Base-by-base conservation (phyloP, 2,888 invertebrate genomes). In the Syrphus vitripennis region DNA sequence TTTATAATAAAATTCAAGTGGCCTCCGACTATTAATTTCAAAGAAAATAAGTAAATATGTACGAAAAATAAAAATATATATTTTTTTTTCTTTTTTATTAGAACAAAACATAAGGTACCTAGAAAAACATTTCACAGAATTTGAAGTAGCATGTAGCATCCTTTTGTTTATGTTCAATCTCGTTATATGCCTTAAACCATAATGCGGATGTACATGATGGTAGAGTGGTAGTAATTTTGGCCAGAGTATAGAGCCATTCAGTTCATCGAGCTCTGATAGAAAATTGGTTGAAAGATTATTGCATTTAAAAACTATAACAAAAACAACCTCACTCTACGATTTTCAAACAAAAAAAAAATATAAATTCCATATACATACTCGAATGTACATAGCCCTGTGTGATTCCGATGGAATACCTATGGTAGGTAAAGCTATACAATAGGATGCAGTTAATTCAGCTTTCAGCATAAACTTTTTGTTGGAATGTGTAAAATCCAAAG, bases 261-360 rank as follows among this genome's bases (percentile, higher is more conserved):
- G 48, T 77, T 77, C 76, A 70, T 48, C 61, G 45, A 45, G 29
- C 29, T 21, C 48, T 67, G 48, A 67, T 48, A 67, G 67, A 50
- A 48, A 67, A 67, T 21, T 40, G 42, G 29, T 67, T 48, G 34
- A 3, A n/a, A 48, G 48, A 50, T 50, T 50, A 82, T 71, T 77
- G 77, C 70, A 71, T 71, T 77, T 42, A 67, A 37, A 59, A 37
- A 59, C 59, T 59, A 55, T 69, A 45, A 16, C 69, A 55, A 61
- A 61, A 74, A 71, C 24, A 57, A 12, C 14, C 19, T 61, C 37
- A 24, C 29, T 48, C 40, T 65, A 3, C 63, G 65, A 67, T 50
- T 77, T 65, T 50, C 42, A 14, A 50, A 21, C 14, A 59, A 37
- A 34, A 34, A 19, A 31, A 31, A 31, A 7, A 3, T 31, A 31